Evolutionary conservation across 2,113 vertebrate genomes (phyloP).

Genomic region (Platysteira castanea): DNA sequence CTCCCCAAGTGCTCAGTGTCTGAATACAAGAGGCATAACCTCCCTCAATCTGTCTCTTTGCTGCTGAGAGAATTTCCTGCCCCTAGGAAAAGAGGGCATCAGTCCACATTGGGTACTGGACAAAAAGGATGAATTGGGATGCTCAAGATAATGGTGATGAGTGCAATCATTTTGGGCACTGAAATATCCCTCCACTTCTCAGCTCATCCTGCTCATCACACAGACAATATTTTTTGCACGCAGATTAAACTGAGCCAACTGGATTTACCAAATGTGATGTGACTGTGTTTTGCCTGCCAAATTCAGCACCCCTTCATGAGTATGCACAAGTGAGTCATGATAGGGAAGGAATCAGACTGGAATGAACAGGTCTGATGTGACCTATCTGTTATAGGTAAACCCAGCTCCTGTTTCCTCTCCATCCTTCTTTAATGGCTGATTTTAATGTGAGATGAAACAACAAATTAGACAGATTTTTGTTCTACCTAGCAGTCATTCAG

Average conservation of each 20-base stretch:
- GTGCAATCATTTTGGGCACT: not conserved
- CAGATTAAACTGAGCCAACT: constrained; percentile 37
- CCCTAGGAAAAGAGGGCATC: not conserved
- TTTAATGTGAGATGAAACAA: not conserved
- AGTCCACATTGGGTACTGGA: not conserved
- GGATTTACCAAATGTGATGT: constrained; percentile 19
- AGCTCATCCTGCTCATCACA: not conserved
- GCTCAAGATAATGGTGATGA: not conserved
- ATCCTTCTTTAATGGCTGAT: not conserved
- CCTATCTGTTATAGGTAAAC: not conserved
- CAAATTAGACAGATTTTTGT: not conserved
- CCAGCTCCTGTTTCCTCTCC: not conserved
- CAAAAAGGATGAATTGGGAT: not conserved
- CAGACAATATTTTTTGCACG: not conserved
- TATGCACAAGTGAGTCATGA: not conserved
- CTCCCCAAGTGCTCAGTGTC: not conserved
- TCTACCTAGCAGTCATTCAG: not conserved
- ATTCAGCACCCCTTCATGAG: not conserved
- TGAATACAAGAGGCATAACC: not conserved
- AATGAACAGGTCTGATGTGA: not conserved
- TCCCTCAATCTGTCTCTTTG: not conserved
- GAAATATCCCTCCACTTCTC: not conserved
- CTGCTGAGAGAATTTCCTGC: not conserved
- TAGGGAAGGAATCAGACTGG: not conserved
- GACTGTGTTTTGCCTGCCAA: constrained; percentile 41